Conservation (phyloP, 2,797 vertebrate species). For the Hapalemur alaotrensis region DNA sequence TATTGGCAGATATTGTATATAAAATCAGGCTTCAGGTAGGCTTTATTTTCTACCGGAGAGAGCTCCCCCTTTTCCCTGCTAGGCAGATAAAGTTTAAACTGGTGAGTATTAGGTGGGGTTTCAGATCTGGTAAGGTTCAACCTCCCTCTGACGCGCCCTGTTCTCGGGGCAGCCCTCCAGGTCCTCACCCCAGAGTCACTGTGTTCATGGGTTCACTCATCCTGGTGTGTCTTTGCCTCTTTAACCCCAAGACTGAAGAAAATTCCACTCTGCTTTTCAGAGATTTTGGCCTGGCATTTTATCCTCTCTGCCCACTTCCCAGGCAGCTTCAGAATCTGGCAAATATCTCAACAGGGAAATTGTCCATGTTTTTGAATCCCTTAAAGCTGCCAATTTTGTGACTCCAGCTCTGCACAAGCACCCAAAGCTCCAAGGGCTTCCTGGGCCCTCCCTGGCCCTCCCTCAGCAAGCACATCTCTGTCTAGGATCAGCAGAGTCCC, state of each 20-base stretch:
- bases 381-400: background rate
- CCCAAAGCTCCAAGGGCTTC: background rate
- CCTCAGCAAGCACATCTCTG: accelerated
- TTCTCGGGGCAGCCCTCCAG: background rate
- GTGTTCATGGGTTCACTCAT: background rate
- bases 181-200: background rate
- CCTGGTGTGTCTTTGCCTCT: background rate
- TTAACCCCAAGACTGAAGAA: background rate
- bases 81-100: background rate
- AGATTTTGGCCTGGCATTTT: no score
- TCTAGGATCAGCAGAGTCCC: background rate
- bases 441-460: background rate
- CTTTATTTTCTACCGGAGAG: background rate
- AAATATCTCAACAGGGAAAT: background rate
- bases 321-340: background rate
- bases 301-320: no score
- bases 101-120: background rate
- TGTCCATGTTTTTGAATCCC: accelerated
- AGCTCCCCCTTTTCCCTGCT: background rate
- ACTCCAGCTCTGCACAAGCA: background rate
- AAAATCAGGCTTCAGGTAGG: no score
- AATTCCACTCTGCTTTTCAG: background rate
- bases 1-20: background rate
- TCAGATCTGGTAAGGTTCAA: background rate
- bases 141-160: background rate